Conservation (phyloP, 1,140 invertebrate species). For the Trachymyrmex septentrionalis region DNA sequence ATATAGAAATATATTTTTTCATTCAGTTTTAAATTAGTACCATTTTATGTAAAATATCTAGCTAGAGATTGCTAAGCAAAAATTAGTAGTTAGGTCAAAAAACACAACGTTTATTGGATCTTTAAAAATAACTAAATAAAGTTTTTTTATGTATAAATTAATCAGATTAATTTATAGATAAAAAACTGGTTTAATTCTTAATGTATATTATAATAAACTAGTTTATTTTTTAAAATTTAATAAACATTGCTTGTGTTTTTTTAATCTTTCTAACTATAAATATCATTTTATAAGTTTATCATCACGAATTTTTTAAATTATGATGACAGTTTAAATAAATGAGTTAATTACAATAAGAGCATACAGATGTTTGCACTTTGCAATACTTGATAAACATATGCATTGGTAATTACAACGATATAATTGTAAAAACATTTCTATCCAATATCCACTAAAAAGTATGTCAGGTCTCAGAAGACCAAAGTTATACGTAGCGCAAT, state of each 20-base stretch:
- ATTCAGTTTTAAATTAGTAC: background rate
- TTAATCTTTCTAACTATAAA: background rate
- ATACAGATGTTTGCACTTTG: background rate
- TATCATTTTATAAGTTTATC: background rate
- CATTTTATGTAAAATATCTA: too few relatives aligned
- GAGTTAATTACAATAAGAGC: background rate
- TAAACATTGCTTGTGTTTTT: too few relatives aligned
- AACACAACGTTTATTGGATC: too few relatives aligned
- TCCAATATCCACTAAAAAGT: background rate
- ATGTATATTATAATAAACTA: too few relatives aligned
- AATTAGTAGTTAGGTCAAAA: too few relatives aligned
- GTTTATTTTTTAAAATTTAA: too few relatives aligned
- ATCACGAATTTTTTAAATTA: background rate
- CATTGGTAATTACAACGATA: background rate
- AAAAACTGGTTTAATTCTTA: too few relatives aligned
- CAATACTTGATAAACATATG: background rate
- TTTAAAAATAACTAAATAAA: too few relatives aligned
- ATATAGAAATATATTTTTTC: background rate
- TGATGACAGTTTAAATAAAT: background rate
- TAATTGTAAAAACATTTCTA: conserved; percentile 20
- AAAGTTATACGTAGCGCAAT: conserved; percentile 23
- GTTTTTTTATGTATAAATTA: too few relatives aligned
- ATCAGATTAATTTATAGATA: too few relatives aligned
- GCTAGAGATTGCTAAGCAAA: too few relatives aligned
- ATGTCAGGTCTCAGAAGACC: background rate